A percentile compares a stretch with the other conserved stretches of the same genome.
Evolutionary conservation across 1,140 invertebrate species (phyloP).

Genomic region (Daktulosphaira vitifoliae): DNA sequence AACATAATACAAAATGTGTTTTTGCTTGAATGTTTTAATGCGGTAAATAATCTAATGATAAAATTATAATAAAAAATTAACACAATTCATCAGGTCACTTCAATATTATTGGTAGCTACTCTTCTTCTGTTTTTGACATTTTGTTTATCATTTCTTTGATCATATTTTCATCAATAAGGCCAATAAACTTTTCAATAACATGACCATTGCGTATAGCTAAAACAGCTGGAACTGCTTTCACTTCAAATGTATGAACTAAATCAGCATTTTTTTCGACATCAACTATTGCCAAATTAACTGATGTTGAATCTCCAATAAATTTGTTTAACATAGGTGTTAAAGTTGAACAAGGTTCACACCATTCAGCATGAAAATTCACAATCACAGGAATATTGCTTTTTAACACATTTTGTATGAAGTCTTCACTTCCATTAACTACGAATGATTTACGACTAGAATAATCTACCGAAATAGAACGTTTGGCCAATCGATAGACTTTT

Average conservation of each 20-base stretch:
- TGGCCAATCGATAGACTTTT: constrained; percentile 19
- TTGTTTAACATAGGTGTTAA: constrained; percentile 82
- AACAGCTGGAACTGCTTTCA: constrained; percentile 85
- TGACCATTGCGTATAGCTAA: constrained; percentile 80
- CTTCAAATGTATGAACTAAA: constrained; percentile 69
- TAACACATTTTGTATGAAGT: constrained; percentile 59
- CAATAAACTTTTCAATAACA: constrained; percentile 86
- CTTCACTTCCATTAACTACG: constrained; percentile 49
- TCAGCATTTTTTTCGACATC: constrained; percentile 86
- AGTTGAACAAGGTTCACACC: constrained; percentile 94
- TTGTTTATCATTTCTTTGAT: constrained; percentile 39
- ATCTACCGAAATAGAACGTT: constrained; percentile 40
- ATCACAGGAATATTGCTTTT: constrained; percentile 71
- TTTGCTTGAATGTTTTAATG: too few species aligned
- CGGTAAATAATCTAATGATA: too few species aligned
- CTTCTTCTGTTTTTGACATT: constrained; percentile 19
- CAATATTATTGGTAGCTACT: too few species aligned
- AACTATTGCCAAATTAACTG: constrained; percentile 79
- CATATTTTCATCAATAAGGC: constrained; percentile 48
- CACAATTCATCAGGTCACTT: too few species aligned
- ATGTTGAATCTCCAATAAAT: constrained; percentile 63
- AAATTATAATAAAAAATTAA: too few species aligned
- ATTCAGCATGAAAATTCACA: constrained; percentile 81
- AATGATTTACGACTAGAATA: constrained; percentile 41
- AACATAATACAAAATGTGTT: too few species aligned